Percentiles rank a stretch among this genome's conserved stretches.
Evolutionary conservation across 1,140 invertebrate species (phyloP).

Genomic region (Psix sp.): DNA sequence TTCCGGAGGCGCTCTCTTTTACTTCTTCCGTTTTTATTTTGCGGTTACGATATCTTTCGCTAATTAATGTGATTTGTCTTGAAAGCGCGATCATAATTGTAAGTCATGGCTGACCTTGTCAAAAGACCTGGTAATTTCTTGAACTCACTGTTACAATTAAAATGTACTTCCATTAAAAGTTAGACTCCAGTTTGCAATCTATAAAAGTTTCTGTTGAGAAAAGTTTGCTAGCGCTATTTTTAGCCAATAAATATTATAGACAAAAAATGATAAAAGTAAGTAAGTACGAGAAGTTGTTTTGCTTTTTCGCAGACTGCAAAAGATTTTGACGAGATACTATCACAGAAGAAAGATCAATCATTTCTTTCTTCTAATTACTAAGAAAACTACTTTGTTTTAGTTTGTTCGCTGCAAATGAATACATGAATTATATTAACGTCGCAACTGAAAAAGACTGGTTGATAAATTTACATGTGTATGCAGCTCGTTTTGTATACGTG

Average conservation of each 20-base stretch:
- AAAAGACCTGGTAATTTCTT: constrained; percentile 32
- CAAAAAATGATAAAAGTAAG: constrained; percentile 9
- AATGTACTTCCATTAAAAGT: constrained; percentile 47
- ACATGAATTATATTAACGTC: too few species aligned
- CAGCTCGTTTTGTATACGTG: too few species aligned
- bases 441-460: too few species aligned
- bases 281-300: too few species aligned
- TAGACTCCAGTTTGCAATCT: constrained; percentile 26
- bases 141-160: constrained; percentile 34
- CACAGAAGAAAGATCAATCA: neutral
- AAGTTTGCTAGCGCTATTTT: constrained; percentile 19
- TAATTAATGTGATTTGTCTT: constrained; percentile 17
- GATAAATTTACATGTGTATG: too few species aligned
- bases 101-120: constrained; percentile 9
- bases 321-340: constrained; percentile 7
- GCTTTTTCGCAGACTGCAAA: neutral
- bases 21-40: neutral
- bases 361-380: too few species aligned
- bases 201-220: constrained; percentile 31
- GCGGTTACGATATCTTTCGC: neutral
- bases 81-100: constrained; percentile 6
- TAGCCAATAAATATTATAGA: constrained; percentile 29
- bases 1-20: neutral
- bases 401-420: too few species aligned
- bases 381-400: too few species aligned